Base-by-base conservation (phyloP, 1,140 invertebrate genomes). In the Saccostrea cuccullata region DNA sequence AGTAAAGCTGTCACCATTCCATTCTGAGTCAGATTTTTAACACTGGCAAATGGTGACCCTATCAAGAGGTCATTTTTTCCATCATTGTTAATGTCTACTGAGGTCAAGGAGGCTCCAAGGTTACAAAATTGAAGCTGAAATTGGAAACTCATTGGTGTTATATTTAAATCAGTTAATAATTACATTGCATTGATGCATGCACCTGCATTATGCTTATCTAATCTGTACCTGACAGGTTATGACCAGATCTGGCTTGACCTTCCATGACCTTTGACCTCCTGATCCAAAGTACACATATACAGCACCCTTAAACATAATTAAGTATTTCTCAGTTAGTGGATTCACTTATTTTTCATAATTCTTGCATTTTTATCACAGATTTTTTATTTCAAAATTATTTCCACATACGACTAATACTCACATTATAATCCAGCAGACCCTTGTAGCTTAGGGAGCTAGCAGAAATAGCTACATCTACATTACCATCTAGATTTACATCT, bases 401-500 rank as follows among this genome's bases (percentile, higher is more conserved):
- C 20, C 55, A 56, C 20, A 17, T 5, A 11, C 4, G n/a, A 20
- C 3, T 9, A 64, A 20, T 3, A 23, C 86, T 77, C 58, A 87
- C 86, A 82, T 82, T 77, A 64, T 87, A 87, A 40, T 60, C 86
- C 23, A 87, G 55, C 9, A 47, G 70, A 11, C 73, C 86, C 23
- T 67, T 85, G 30, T 90, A 90, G 9, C 88, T 88, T 40, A 86
- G 55, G 30, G 89, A 90, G 3, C 92, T 92, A 56, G 92, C 90
- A 30, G 92, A 91, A 12, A 93, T 87, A 23, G 90, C 93, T 13
- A 93, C 67, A 73, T 93, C 93, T 13, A 89, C 85, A 12, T 87
- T 40, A 23, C 93, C 93, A 91, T 93, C 93, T 56, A 84, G 58
- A 82, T 93, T 93, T 13, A 93, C 55, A 85, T 93, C 93, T 2